Conservation (phyloP, 2,888 invertebrate genomes). For the Dromius quadrimaculatus region DNA sequence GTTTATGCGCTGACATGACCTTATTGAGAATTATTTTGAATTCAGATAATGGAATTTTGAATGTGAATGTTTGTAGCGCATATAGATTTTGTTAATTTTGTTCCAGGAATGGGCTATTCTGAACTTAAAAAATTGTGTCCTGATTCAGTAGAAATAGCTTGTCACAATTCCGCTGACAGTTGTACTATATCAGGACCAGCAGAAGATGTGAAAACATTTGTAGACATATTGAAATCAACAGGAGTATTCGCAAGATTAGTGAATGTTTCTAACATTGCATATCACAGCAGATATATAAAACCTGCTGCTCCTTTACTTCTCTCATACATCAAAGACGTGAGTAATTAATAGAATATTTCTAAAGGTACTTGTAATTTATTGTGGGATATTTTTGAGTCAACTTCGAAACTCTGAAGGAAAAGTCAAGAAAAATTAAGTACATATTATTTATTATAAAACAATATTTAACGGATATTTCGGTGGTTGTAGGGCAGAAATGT, state of each 20-base stretch:
- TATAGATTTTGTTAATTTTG: neutral
- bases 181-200: conserved; percentile 90
- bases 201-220: conserved; percentile 75
- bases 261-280: conserved; percentile 84
- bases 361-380: neutral
- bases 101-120: conserved; percentile 28
- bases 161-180: conserved; percentile 87
- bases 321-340: conserved; percentile 71
- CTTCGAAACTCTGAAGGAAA: neutral
- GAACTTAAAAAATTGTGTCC: conserved; percentile 74
- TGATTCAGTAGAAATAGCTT: conserved; percentile 83
- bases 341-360: neutral
- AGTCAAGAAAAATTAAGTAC: neutral
- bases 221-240: conserved; percentile 73
- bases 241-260: conserved; percentile 82
- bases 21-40: neutral
- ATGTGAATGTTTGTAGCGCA: no score
- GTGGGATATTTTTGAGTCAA: neutral
- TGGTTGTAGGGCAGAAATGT: no score
- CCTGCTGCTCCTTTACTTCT: conserved; percentile 74
- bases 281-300: conserved; percentile 83
- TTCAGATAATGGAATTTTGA: no score
- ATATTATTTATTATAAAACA: no score
- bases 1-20: neutral
- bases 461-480: no score